These are phyloP conservation scores for Chrysolina haemoptera DNA, from an alignment of 2,888 invertebrate genomes.

Conservation along the genomic window DNA sequence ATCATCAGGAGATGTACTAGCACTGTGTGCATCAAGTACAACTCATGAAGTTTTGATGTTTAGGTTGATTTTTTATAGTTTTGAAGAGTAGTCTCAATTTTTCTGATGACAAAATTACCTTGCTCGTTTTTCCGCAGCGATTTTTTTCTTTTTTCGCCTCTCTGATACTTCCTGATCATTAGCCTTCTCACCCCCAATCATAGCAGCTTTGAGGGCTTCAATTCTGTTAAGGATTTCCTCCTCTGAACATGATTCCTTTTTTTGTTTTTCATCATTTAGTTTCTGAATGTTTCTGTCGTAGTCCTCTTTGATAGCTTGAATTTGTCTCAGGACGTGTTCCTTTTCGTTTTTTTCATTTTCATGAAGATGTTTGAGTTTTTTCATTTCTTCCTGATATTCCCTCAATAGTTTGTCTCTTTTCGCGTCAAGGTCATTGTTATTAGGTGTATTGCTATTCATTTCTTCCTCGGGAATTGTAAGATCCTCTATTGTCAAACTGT, in stretches of 20 bases:
- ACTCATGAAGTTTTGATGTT: too few relatives aligned
- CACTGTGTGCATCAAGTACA: too few relatives aligned
- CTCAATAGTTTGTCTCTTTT: conserved; percentile 67
- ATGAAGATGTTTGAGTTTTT: conserved; percentile 66
- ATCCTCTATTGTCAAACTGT: conserved; percentile 60
- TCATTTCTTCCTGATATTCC: conserved; percentile 74
- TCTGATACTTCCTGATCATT: conserved; percentile 82
- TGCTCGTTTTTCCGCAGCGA: conserved; percentile 78
- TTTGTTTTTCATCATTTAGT: conserved; percentile 73
- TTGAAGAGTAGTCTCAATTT: not conserved
- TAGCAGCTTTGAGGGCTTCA: conserved; percentile 77
- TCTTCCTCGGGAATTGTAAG: conserved; percentile 51
- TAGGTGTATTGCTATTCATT: conserved; percentile 52
- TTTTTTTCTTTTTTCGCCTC: conserved; percentile 77
- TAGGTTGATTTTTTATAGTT: too few relatives aligned
- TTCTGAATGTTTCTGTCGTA: conserved; percentile 73
- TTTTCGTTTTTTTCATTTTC: conserved; percentile 68
- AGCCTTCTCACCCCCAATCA: conserved; percentile 86
- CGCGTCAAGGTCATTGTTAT: conserved; percentile 58
- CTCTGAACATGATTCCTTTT: conserved; percentile 70
- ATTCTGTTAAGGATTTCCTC: conserved; percentile 68
- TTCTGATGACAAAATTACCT: conserved; percentile 55
- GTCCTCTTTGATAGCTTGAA: conserved; percentile 73
- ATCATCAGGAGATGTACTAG: too few relatives aligned
- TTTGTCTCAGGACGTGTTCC: conserved; percentile 66